Evolutionary conservation across 2,888 invertebrate genomes (phyloP), one percentile per base, ranked within the genome.

Genomic region (Dexiosoma caninum): DNA sequence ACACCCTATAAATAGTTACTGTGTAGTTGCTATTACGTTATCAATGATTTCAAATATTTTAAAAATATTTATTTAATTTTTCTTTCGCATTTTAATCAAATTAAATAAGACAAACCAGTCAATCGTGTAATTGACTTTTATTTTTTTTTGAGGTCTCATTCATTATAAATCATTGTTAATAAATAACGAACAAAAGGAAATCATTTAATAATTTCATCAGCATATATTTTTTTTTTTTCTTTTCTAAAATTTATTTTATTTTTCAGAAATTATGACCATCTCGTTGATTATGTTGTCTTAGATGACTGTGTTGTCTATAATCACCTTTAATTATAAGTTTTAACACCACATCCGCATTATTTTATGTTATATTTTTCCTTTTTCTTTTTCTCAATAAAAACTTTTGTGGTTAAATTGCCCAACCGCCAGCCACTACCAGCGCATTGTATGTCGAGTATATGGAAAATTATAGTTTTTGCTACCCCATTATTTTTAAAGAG

Each of bases 301-400:
- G 49, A 46, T 59, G 66, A 80, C 59, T 75, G 40, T 42, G 62
- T 37, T 55, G 60, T 23, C 66, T 72, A 62, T 81, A 79, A 79
- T 79, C 70, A 75, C 14, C 12, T 70, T n/a, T 79, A 79, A 79
- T 75, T 70, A 75, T 75, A 70, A 64, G 70, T 59, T 67, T 70
- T 79, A 75, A 75, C 75, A 79, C 75, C 70, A 79, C 74, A 75
- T 75, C 79, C 75, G 79, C 70, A 75, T 27, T 27, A 42, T 30
- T 69, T 53, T 19, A 19, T 60, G n/a, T n/a, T n/a, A 49, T 23
- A 53, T 59, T 69, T 46, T 32, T 30, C 14, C 27, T 21, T 44
- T 16, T 42, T 37, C 21, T 42, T 27, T 6, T 51, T 23, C 1
- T 40, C 3, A 49, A 14, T 23, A 55, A 14, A 27, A 46, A n/a